Evolutionary conservation across 2,113 vertebrate species (phyloP).

Genomic region (Hucho hucho): DNA sequence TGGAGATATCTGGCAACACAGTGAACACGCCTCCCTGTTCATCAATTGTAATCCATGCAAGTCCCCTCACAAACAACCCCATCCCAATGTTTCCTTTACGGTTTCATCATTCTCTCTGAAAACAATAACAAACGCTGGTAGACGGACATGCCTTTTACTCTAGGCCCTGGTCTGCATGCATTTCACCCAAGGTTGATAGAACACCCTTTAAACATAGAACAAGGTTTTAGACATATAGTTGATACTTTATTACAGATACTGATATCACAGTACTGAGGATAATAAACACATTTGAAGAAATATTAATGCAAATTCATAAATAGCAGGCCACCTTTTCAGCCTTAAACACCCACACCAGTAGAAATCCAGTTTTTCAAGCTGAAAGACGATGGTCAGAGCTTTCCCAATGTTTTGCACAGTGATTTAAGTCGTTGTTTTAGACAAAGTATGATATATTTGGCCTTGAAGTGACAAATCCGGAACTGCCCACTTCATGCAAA

Average conservation of each 20-base stretch:
- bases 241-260: neutral
- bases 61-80: neutral
- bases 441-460: too few species aligned
- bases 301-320: neutral
- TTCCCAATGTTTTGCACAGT: too few species aligned
- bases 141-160: neutral
- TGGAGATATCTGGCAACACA: conserved; percentile 7
- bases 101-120: conserved; percentile 13
- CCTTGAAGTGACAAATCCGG: too few species aligned
- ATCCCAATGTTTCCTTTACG: neutral
- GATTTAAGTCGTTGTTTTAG: too few species aligned
- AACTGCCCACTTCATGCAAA: too few species aligned
- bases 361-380: too few species aligned
- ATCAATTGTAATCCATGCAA: neutral
- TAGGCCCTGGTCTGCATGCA: neutral
- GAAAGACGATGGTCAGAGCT: too few species aligned
- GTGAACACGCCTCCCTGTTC: neutral
- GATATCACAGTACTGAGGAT: neutral
- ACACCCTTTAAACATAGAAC: too few species aligned
- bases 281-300: neutral
- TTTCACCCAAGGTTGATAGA: neutral
- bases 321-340: neutral
- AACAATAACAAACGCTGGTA: neutral
- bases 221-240: neutral
- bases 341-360: too few species aligned